Evolutionary conservation across 2,113 vertebrate genomes (phyloP).

Genomic region (Sardina pilchardus): DNA sequence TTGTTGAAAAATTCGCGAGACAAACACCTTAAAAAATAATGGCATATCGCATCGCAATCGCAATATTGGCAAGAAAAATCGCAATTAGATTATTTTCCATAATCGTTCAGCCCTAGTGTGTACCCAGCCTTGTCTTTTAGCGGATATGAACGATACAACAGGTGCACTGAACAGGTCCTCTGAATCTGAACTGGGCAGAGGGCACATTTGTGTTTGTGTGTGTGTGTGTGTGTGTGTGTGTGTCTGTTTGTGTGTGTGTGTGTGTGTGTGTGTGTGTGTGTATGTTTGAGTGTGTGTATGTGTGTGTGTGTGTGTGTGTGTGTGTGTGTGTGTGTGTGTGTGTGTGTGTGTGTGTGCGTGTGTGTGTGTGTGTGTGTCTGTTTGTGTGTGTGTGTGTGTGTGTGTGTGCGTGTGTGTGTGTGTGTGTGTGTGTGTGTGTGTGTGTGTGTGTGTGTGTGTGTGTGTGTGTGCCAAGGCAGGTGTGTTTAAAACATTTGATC

Average conservation of each 20-base stretch:
- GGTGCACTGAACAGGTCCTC: too few species aligned
- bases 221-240: not conserved
- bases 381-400: not conserved
- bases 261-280: constrained; percentile 2
- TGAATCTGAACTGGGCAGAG: too few species aligned
- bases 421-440: not conserved
- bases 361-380: not conserved
- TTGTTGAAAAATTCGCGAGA: too few species aligned
- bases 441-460: not conserved
- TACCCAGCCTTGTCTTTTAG: too few species aligned
- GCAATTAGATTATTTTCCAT: too few species aligned
- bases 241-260: too few species aligned
- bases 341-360: not conserved
- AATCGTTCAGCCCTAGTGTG: too few species aligned
- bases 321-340: not conserved
- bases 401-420: not conserved
- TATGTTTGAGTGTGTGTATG: not conserved
- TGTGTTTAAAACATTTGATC: not conserved
- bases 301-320: not conserved
- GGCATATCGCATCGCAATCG: too few species aligned
- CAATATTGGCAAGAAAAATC: too few species aligned
- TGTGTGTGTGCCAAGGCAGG: not conserved
- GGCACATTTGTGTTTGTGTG: too few species aligned
- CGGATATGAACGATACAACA: too few species aligned
- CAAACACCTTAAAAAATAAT: too few species aligned